Base-by-base conservation (phyloP, 2,888 invertebrate genomes). In the Tridacna gigas region DNA sequence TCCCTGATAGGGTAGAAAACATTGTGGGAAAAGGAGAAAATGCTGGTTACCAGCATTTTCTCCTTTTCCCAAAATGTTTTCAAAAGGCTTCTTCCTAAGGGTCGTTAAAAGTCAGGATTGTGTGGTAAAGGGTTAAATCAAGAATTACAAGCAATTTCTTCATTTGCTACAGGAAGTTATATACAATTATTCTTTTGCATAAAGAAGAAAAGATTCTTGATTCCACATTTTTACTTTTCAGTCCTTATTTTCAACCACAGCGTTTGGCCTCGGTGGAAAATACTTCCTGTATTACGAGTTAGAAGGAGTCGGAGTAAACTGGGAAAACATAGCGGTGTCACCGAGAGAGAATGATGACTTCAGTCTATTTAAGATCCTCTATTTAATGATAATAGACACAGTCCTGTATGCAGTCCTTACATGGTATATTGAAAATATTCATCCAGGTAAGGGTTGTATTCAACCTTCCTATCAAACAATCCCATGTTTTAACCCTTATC, bases 221-320 rank as follows among this genome's bases (percentile, higher is more conserved):
- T 37, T 37, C 37, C 7, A 37, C 56, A 20, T 56, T 20, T 56
- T 15, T 56, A 20, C 9, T 11, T 92, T 91, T 69, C 90, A 94
- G 93, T 93, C 92, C 7, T 80, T 94, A 47, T 92, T 95, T 69
- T 95, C 95, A 4, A 95, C 95, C 47, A 94, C 95, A 4, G 95
- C 95, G 0, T 95, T 95, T 89, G 95, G 95, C 0, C 93, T 95
- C 61, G 95, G 95, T n/a, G 93, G 94, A 69, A 95, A 95, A 88
- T 95, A 95, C 84, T 95, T 95, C 88, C 95, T 95, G 20, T 95
- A 94, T 90, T 95, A 95, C 86, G 95, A 95, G 91, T 94, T 95
- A 89, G 94, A 95, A 82, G 95, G 93, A 0, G 87, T 91, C 20
- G 94, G 94, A 37, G 92, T 93, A 5, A 93, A 93, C 88, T 94